phyloP scores from a whole-genome alignment of 53 echinoderm and acorn worm genomes.

The Astropecten irregularis region DNA sequence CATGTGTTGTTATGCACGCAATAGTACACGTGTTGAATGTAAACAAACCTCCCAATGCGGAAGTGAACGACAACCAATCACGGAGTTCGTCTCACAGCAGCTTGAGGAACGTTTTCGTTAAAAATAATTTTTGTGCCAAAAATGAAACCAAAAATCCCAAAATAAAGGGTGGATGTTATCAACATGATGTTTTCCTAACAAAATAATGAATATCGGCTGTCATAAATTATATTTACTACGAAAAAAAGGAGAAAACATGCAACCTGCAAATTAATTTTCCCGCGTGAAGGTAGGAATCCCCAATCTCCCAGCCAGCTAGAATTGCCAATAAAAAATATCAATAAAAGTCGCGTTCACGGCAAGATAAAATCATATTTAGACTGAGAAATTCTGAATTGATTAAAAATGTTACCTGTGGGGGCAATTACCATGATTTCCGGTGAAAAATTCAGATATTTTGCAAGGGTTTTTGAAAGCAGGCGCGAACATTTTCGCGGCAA shows the following conservation, averaged over 20 bases:
- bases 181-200: neutral
- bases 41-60: conserved; percentile 39
- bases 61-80: conserved; percentile 46
- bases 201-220: neutral
- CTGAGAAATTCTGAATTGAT: neutral
- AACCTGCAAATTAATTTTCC: conserved; percentile 22
- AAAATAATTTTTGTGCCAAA: neutral
- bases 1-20: too few species aligned
- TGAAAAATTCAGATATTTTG: conserved; percentile 12
- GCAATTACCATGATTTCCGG: neutral
- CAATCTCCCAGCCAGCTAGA: conserved; percentile 11
- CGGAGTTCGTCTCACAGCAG: conserved; percentile 29
- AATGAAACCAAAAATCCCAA: neutral
- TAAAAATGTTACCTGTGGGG: neutral
- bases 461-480: conserved; percentile 46
- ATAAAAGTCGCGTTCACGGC: neutral
- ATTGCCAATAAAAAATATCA: neutral
- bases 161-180: neutral
- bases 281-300: conserved; percentile 16
- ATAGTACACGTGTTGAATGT: too few species aligned
- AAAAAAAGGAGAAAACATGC: conserved; percentile 3
- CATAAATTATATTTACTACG: neutral
- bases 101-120: neutral
- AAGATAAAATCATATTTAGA: neutral
- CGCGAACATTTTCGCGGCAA: conserved; percentile 62